Conservation (phyloP, 2,113 vertebrate genomes). For the Forbesichthys agassizii region DNA sequence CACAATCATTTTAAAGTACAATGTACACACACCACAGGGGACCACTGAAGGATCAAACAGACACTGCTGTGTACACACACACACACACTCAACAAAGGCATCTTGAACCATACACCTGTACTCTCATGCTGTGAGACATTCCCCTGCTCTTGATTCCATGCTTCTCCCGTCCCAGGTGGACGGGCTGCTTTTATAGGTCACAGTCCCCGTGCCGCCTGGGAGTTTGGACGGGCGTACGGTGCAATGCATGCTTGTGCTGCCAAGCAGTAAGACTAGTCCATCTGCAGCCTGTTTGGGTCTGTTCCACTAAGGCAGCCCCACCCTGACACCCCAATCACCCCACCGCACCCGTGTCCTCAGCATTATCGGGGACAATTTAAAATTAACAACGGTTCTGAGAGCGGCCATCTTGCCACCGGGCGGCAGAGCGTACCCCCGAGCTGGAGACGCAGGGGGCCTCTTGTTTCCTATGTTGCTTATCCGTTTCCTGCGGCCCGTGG, state of each 20-base stretch:
- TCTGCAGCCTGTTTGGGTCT: background rate
- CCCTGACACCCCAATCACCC: too few species aligned
- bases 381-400: conserved; percentile 55
- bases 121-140: background rate
- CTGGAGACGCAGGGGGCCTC: conserved; percentile 33
- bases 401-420: conserved; percentile 45
- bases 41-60: conserved; percentile 14
- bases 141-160: background rate
- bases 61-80: conserved; percentile 18
- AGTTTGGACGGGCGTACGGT: conserved; percentile 6
- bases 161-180: too few species aligned
- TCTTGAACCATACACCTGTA: background rate
- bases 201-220: background rate
- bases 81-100: conserved; percentile 14
- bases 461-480: conserved; percentile 44
- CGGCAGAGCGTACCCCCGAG: conserved; percentile 8
- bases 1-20: background rate
- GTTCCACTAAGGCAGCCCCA: too few species aligned
- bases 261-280: background rate
- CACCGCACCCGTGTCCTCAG: background rate
- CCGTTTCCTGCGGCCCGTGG: conserved; percentile 23
- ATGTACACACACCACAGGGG: conserved; percentile 40
- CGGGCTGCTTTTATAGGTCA: conserved; percentile 19
- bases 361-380: conserved; percentile 35
- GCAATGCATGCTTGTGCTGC: background rate